Evolutionary conservation across 2,888 invertebrate species (phyloP), one percentile per base, ranked within the genome.

Genomic region (Chrysolina haemoptera): DNA sequence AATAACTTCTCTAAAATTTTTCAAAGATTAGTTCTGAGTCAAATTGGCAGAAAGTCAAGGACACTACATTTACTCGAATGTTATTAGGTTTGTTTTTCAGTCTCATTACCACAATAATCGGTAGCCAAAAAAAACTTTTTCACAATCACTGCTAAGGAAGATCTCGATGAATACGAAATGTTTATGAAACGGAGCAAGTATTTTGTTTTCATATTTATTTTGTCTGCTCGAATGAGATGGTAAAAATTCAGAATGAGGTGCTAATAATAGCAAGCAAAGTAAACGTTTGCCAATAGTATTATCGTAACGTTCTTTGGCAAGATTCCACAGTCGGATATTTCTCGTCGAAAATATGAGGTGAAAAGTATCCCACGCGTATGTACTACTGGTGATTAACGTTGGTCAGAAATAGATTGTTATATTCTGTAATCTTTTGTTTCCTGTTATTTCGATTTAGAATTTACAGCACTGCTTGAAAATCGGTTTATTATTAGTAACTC

Each of bases 221-320:
- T 67, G 70, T 67, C 70, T 70, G 70, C 55, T 55, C 22, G 69
- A 69, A 62, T 62, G 66, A 62, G 68, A 68, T 65, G 65, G 67
- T 65, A 66, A 72, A 70, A 78, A 68, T 76, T 72, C 71, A 78
- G 77, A 78, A 78, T 78, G 77, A 68, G 67, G 43, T 48, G 68
- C 72, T 78, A 76, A 78, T 67, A 67, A 67, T 67, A 67, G 53
- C 53, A 14, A 35, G 35, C 43, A 71, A 66, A 71, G 65, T 71
- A 71, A 71, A 66, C 67, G 43, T 59, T 67, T 59, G 66, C 59
- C 66, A 71, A 59, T 65, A 64, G 65, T 65, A 71, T 71, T 71
- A 66, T 55, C 66, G 66, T 71, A 71, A 66, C 59, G 43, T 62
- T 71, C 41, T 41, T 55, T 71, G 71, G 71, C 71, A 66, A 35